These are phyloP conservation scores for Oscheius sp. DNA, from an alignment of 2,888 invertebrate genomes.

Conservation along the genomic window DNA sequence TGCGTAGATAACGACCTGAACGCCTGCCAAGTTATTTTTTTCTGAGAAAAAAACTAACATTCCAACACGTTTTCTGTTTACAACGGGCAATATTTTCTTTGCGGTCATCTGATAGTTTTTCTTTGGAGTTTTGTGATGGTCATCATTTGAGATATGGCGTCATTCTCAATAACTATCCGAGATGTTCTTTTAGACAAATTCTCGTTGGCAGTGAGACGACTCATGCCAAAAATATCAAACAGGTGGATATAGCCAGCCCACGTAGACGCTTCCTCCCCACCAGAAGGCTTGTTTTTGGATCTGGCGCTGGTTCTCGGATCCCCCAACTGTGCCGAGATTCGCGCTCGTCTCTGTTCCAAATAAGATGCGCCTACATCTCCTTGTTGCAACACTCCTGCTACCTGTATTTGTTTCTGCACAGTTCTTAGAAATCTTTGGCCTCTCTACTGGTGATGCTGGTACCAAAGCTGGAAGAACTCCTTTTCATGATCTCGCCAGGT, in stretches of 20 bases:
- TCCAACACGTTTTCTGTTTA: too few relatives aligned
- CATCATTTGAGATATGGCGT: too few relatives aligned
- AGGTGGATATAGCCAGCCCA: constrained; percentile 24
- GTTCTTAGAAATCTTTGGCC: constrained; percentile 57
- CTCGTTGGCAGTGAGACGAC: neutral
- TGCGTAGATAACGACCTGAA: too few relatives aligned
- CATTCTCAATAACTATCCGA: neutral
- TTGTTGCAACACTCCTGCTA: constrained; percentile 26
- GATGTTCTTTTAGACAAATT: neutral
- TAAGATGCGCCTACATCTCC: constrained; percentile 24
- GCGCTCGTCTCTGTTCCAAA: constrained; percentile 34
- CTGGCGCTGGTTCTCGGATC: constrained; percentile 37
- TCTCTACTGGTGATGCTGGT: constrained; percentile 61
- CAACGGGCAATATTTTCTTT: too few relatives aligned
- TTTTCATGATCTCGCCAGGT: constrained; percentile 61
- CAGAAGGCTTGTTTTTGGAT: constrained; percentile 25
- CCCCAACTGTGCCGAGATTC: constrained; percentile 23
- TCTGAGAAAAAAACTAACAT: too few relatives aligned
- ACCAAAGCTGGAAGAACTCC: constrained; percentile 51
- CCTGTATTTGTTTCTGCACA: constrained; percentile 32
- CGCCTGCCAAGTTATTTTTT: too few relatives aligned
- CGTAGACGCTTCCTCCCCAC: constrained; percentile 12
- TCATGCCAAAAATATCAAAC: constrained; percentile 26
- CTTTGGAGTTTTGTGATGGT: too few relatives aligned
- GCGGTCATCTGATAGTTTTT: too few relatives aligned